A percentile compares a stretch with the other conserved stretches of the same genome.
Evolutionary conservation across 2,797 vertebrate genomes (phyloP).

Genomic region (Malurus splendens): DNA sequence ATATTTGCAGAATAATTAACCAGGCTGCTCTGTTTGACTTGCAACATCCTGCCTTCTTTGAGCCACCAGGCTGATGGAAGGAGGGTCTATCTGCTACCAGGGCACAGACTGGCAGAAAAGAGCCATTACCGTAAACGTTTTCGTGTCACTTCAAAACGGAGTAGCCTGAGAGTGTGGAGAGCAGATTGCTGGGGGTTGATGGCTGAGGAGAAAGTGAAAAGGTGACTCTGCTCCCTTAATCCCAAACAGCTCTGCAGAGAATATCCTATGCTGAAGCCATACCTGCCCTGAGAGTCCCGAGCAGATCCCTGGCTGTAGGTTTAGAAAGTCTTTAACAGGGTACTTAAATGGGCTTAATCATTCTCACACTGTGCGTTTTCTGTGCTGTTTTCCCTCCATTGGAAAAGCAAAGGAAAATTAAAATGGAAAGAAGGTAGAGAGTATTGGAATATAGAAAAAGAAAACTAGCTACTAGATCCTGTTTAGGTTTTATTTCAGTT

Average conservation of each 20-base stretch:
- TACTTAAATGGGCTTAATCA: neutral
- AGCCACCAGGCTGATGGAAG: neutral
- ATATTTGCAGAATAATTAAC: constrained; percentile 46
- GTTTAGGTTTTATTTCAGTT: neutral
- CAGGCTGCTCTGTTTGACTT: neutral
- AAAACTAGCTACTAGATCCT: neutral
- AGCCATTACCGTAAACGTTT: neutral
- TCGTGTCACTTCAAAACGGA: neutral
- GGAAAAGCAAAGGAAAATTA: neutral
- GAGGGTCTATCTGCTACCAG: neutral
- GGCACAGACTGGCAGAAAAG: neutral
- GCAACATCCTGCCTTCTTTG: neutral
- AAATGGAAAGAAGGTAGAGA: neutral
- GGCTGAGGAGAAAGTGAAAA: neutral
- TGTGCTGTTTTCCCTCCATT: neutral
- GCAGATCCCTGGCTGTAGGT: neutral
- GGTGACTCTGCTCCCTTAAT: neutral
- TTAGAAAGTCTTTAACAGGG: neutral
- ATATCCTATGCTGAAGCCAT: neutral
- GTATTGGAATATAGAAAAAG: neutral
- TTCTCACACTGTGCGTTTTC: neutral
- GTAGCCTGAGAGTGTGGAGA: neutral
- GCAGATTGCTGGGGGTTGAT: neutral
- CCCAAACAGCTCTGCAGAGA: neutral
- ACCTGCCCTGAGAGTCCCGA: neutral